Conservation (phyloP, 2,888 invertebrate genomes). For the Cephonodes hylas region DNA sequence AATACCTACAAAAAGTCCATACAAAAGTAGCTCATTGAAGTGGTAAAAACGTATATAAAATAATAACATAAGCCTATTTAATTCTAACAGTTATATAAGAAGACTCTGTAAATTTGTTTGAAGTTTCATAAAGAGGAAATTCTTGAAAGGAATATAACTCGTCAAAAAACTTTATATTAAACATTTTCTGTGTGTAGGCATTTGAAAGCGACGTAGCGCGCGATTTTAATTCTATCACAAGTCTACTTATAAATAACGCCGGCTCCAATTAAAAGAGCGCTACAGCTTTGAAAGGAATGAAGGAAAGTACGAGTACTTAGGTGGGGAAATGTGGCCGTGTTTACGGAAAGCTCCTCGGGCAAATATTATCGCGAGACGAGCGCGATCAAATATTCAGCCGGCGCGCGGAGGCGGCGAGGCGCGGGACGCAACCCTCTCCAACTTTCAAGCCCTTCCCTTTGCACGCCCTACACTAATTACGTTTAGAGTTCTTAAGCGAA, state of each 20-base stretch:
- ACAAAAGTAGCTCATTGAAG: constrained; percentile 19
- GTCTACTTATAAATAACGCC: constrained; percentile 75
- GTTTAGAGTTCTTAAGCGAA: constrained; percentile 86
- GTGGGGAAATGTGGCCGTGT: constrained; percentile 74
- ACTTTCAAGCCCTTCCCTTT: constrained; percentile 83
- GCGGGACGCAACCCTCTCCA: constrained; percentile 82
- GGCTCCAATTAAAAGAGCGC: constrained; percentile 76
- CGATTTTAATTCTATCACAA: constrained; percentile 78
- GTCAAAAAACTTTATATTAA: constrained; percentile 70
- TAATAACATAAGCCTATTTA: constrained; percentile 41
- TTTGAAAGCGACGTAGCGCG: constrained; percentile 67
- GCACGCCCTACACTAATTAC: constrained; percentile 85
- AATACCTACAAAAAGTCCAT: background rate
- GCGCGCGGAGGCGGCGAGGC: constrained; percentile 65
- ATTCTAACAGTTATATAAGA: constrained; percentile 45
- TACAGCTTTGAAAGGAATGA: constrained; percentile 73
- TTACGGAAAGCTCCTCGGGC: constrained; percentile 79
- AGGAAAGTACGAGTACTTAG: constrained; percentile 69
- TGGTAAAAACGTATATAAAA: constrained; percentile 38
- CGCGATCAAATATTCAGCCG: constrained; percentile 79
- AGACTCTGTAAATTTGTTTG: constrained; percentile 63
- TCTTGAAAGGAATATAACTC: constrained; percentile 62
- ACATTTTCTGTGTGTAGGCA: constrained; percentile 57
- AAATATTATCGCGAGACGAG: constrained; percentile 80
- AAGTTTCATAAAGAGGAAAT: constrained; percentile 65